Evolutionary conservation across 2,797 vertebrate genomes (phyloP), one percentile per base, ranked within the genome.

Genomic region (Pogonophryne albipinna): DNA sequence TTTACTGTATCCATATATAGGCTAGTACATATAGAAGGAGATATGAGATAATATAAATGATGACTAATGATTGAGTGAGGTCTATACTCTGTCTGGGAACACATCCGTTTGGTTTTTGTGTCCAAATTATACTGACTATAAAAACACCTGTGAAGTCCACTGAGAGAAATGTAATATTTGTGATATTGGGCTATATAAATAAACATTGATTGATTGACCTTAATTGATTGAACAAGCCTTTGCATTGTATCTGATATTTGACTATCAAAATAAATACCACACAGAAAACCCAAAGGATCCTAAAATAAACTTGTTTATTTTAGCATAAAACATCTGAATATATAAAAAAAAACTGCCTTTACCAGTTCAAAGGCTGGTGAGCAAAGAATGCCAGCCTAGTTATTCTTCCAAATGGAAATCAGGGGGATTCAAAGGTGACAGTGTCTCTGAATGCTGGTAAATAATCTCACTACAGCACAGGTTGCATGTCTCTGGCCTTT

Each of bases 401-500:
- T 49, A 9, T 38, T 5, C 6, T 56, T 46, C 6, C 42, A 49
- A 23, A 67, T 50, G 5, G 5, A 61, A 42, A 6, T 38, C 10
- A 7, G 57, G 11, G 44, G 13, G 5, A 64, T 79, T 50, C 57
- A 68, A 78, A 56, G n/a, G 27, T 55, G 52, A 62, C 51, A 11
- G 11, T 41, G 66, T 58, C 19, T 61, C 46, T 38, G 12, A 68
- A 66, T 2, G 71, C 13, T 16, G 45, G 71, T 52, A 60, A 80
- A 78, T 74, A 45, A 69, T 65, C 45, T 76, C 58, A 50, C 12
- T 44, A 5, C 34, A 47, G 42, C 45, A 9, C 17, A 9, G 5
- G 27, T 44, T 67, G 68, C 78, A 50, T 51, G 2, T 65, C 69
- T 70, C 42, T 47, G 4, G 49, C 45, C 51, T 20, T 60, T 66